Conservation (phyloP, 2,888 invertebrate species). For the Liposcelis brunnea region DNA sequence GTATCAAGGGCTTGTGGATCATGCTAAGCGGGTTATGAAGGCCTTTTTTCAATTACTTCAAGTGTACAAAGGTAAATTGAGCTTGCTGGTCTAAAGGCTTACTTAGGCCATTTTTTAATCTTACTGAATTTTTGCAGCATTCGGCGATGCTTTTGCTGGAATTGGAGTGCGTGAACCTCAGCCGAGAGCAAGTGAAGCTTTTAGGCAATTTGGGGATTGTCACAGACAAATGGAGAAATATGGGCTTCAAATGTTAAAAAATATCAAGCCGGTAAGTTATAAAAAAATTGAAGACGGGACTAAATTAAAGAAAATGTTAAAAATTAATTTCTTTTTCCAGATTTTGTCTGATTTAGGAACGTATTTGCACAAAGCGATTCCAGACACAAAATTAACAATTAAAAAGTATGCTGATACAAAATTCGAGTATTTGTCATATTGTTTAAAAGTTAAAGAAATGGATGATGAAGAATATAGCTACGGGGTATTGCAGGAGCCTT, state of each 20-base stretch:
- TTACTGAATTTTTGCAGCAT: slow-evolving; percentile 34
- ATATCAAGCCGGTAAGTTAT: slow-evolving; percentile 74
- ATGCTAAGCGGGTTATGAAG: slow-evolving; percentile 61
- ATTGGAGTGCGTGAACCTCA: slow-evolving; percentile 95
- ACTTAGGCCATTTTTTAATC: background rate
- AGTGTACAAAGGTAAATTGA: slow-evolving; percentile 49
- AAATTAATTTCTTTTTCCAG: slow-evolving; percentile 28
- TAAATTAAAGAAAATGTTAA: too few relatives aligned
- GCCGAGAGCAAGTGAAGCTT: slow-evolving; percentile 86
- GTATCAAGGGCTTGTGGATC: slow-evolving; percentile 80
- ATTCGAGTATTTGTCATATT: slow-evolving; percentile 97
- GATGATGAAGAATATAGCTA: slow-evolving; percentile 97
- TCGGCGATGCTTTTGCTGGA: slow-evolving; percentile 87
- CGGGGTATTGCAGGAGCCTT: slow-evolving; percentile 79
- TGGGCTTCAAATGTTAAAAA: slow-evolving; percentile 76
- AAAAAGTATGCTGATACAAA: slow-evolving; percentile 97
- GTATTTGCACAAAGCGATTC: slow-evolving; percentile 93
- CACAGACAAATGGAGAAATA: slow-evolving; percentile 83
- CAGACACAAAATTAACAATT: slow-evolving; percentile 92
- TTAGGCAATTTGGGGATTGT: slow-evolving; percentile 84
- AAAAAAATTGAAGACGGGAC: background rate
- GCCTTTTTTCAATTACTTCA: slow-evolving; percentile 81
- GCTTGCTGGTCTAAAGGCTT: background rate
- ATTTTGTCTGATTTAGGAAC: slow-evolving; percentile 89
- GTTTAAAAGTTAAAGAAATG: slow-evolving; percentile 98